Conservation (phyloP, 2,797 vertebrate genomes). For the Morus bassanus region DNA sequence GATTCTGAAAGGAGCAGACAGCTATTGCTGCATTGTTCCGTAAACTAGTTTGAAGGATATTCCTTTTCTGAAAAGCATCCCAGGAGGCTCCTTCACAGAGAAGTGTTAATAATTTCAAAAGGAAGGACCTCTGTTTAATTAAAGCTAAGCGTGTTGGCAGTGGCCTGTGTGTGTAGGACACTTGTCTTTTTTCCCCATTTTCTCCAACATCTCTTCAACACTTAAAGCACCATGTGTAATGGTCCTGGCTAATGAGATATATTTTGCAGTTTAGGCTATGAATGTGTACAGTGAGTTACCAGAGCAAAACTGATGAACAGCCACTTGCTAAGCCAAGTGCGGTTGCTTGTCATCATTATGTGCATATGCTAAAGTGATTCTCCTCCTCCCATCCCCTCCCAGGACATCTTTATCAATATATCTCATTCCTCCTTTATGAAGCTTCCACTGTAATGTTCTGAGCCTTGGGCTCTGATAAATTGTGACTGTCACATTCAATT, state of each 20-base stretch:
- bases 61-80: neutral
- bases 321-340: neutral
- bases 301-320: slow-evolving; percentile 16
- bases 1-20: neutral
- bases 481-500: slow-evolving; percentile 20
- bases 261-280: neutral
- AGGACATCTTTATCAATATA: neutral
- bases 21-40: neutral
- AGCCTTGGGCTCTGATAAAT: slow-evolving; percentile 18
- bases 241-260: neutral
- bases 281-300: neutral
- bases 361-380: neutral
- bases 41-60: neutral
- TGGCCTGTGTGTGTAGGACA: neutral
- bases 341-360: neutral
- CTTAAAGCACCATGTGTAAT: neutral
- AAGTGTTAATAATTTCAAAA: neutral
- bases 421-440: neutral
- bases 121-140: neutral
- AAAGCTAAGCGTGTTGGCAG: neutral
- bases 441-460: neutral
- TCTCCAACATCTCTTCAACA: neutral
- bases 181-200: neutral
- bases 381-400: slow-evolving; percentile 6
- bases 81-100: neutral